These are phyloP conservation scores for Amiota mariae DNA, from an alignment of 2,888 invertebrate genomes.

Conservation along the genomic window DNA sequence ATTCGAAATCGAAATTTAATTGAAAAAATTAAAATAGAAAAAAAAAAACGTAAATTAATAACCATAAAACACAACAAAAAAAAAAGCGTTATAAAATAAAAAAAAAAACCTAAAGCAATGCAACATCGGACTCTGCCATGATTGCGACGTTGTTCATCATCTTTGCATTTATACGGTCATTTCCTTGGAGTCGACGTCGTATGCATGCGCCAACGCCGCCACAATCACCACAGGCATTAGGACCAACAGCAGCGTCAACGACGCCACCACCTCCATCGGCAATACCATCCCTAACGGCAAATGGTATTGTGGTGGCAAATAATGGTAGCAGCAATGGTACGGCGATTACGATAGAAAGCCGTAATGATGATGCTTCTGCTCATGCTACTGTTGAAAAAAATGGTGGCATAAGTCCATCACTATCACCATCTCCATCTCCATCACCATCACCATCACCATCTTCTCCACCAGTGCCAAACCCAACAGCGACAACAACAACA, in stretches of 20 bases:
- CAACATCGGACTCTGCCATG: constrained; percentile 51
- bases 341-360: constrained; percentile 17
- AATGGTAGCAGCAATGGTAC: constrained; percentile 18
- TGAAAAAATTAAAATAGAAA: constrained; percentile 1
- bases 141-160: constrained; percentile 74
- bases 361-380: background rate
- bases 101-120: constrained; percentile 21
- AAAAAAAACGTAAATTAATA: background rate
- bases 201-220: constrained; percentile 48
- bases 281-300: constrained; percentile 21
- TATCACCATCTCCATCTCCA: no score
- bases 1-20: constrained; percentile 23
- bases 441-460: background rate
- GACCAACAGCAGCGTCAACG: constrained; percentile 41
- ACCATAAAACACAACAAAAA: constrained; percentile 19
- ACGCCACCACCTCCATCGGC: constrained; percentile 38
- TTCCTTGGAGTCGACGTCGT: constrained; percentile 70
- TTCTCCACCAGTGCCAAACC: constrained; percentile 7
- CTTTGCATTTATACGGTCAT: constrained; percentile 73
- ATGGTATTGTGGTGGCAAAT: constrained; percentile 42
- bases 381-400: no score
- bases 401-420: no score
- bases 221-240: constrained; percentile 23
- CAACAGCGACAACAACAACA: constrained; percentile 15
- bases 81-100: constrained; percentile 28